Percentiles rank a stretch among this genome's conserved stretches.
Conservation (phyloP, 2,113 vertebrate species). For the Scytalopus superciliaris region DNA sequence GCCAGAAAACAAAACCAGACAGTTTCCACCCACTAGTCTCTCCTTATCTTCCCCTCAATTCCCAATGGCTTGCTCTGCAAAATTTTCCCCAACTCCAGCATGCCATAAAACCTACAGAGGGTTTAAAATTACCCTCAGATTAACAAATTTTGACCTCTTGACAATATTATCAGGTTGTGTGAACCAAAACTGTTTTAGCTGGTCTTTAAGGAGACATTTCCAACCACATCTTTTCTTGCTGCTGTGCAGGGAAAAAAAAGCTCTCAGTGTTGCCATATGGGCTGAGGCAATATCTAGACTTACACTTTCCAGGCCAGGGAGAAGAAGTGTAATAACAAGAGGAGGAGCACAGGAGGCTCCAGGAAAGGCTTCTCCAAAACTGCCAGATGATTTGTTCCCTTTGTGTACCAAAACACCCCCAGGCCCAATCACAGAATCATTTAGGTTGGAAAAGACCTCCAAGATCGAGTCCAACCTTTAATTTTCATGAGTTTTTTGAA, state of each 20-base stretch:
- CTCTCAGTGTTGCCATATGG: background rate
- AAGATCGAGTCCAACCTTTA: rapidly evolving
- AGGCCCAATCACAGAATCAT: background rate
- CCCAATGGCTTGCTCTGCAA: constrained; percentile 43
- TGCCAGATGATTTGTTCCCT: background rate
- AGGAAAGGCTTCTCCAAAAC: background rate
- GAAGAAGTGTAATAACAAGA: background rate
- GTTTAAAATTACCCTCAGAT: background rate
- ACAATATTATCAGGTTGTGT: background rate
- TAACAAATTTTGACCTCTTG: background rate
- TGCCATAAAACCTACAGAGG: background rate
- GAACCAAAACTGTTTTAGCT: background rate
- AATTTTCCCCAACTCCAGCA: background rate
- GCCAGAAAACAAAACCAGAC: constrained; percentile 64
- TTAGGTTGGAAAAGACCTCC: background rate
- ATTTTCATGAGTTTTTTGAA: background rate
- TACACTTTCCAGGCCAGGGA: constrained; percentile 4
- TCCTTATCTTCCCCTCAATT: constrained; percentile 54
- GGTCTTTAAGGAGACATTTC: constrained; percentile 15
- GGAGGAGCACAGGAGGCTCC: background rate
- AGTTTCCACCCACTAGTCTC: constrained; percentile 65
- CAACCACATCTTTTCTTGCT: background rate
- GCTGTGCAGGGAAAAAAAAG: background rate
- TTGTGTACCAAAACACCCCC: background rate
- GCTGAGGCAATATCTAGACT: constrained; percentile 37